Conservation (phyloP, 2,797 vertebrate species). For the Sternotherus odoratus region DNA sequence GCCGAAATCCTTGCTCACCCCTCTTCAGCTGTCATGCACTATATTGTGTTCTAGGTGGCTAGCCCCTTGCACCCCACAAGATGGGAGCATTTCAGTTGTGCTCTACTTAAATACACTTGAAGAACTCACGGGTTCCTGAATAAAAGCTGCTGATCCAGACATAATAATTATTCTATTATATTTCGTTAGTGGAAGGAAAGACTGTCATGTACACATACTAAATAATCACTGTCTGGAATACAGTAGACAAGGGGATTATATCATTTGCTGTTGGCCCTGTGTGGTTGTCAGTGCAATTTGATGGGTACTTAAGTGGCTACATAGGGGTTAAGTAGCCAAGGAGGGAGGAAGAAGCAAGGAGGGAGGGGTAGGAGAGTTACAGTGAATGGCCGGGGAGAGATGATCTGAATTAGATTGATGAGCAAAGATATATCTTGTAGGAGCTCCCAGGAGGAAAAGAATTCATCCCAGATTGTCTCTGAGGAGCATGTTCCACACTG, state of each 20-base stretch:
- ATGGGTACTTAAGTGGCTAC: background rate
- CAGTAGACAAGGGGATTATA: background rate
- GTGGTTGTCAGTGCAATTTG: background rate
- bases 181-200: background rate
- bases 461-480: background rate
- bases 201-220: background rate
- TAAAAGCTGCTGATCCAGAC: background rate
- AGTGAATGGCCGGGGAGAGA: background rate
- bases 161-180: background rate
- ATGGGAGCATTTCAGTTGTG: background rate
- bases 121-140: background rate
- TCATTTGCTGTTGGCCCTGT: background rate
- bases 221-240: background rate
- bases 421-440: accelerated
- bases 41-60: background rate
- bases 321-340: accelerated
- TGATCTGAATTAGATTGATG: accelerated
- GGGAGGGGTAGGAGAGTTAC: background rate
- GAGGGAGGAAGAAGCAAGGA: background rate
- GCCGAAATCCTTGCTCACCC: background rate
- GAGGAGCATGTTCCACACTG: background rate
- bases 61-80: background rate
- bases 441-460: background rate
- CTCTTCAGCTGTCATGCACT: background rate
- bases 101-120: background rate